Conservation (phyloP, 2,797 vertebrate genomes). For the Linurgus olivaceus region DNA sequence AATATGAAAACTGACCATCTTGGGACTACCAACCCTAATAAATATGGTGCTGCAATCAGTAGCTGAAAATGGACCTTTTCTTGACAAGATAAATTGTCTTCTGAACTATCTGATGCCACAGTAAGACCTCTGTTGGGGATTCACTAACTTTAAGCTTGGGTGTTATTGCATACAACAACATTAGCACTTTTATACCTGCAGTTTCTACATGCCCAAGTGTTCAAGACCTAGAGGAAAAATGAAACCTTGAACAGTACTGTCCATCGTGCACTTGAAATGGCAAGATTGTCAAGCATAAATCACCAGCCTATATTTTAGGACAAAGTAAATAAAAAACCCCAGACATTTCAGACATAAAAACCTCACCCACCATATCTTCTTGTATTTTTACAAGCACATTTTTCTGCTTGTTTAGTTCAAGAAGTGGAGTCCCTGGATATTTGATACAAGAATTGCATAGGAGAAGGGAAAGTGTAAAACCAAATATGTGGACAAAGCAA, state of each 20-base stretch:
- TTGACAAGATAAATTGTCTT: not conserved
- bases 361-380: not conserved
- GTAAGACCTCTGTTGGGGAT: not conserved
- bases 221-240: not conserved
- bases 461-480: not conserved
- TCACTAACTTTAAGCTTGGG: not conserved
- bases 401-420: not conserved
- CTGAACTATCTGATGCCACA: not conserved
- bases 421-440: not conserved
- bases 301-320: not conserved
- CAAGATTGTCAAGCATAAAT: not conserved
- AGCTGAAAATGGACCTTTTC: not conserved
- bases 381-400: not conserved
- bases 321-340: not conserved
- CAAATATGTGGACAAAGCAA: not conserved
- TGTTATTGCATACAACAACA: not conserved
- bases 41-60: not conserved
- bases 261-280: not conserved
- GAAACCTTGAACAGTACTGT: not conserved
- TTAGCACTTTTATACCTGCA: not conserved
- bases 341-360: not conserved
- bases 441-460: not conserved
- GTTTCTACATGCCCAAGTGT: not conserved
- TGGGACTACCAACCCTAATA: not conserved
- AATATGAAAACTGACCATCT: not conserved